A percentile compares a stretch with the other conserved stretches of the same genome.
These are phyloP conservation scores for Perithous albicinctus DNA, from an alignment of 2,888 invertebrate species.

Conservation along the genomic window DNA sequence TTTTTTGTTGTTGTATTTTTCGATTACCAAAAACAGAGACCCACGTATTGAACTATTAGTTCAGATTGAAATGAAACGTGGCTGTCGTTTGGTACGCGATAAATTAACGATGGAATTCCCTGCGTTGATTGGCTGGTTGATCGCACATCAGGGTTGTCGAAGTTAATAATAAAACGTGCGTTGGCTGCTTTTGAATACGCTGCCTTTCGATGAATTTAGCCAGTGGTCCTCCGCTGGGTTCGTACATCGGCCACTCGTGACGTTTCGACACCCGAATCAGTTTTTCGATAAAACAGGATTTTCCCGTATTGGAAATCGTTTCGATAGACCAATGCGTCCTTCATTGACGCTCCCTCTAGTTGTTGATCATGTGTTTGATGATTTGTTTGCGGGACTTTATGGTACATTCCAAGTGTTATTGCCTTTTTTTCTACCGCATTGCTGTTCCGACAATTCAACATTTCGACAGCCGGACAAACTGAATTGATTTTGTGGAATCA, in stretches of 20 bases:
- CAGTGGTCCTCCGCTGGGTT: neutral
- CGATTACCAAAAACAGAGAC: neutral
- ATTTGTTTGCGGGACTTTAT: neutral
- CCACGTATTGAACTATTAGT: neutral
- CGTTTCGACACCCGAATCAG: neutral
- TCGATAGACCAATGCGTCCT: neutral
- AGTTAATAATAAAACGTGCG: conserved; percentile 49
- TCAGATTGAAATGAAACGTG: neutral
- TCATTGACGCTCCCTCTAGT: no score
- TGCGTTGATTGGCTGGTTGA: conserved; percentile 8
- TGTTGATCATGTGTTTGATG: neutral
- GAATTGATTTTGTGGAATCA: neutral
- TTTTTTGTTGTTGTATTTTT: neutral
- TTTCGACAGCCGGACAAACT: neutral
- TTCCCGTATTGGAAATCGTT: neutral
- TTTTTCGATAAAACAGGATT: neutral
- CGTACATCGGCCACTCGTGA: neutral
- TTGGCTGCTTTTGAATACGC: conserved; percentile 6
- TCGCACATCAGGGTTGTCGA: conserved; percentile 23
- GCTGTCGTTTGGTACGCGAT: neutral
- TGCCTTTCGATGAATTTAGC: conserved; percentile 25
- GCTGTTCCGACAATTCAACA: neutral
- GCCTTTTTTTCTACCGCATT: neutral
- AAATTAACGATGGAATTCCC: conserved; percentile 6
- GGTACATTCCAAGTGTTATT: neutral